Percentiles rank a stretch among this genome's conserved stretches.
Evolutionary conservation across 2,113 vertebrate species (phyloP).

Genomic region (Zeus faber): DNA sequence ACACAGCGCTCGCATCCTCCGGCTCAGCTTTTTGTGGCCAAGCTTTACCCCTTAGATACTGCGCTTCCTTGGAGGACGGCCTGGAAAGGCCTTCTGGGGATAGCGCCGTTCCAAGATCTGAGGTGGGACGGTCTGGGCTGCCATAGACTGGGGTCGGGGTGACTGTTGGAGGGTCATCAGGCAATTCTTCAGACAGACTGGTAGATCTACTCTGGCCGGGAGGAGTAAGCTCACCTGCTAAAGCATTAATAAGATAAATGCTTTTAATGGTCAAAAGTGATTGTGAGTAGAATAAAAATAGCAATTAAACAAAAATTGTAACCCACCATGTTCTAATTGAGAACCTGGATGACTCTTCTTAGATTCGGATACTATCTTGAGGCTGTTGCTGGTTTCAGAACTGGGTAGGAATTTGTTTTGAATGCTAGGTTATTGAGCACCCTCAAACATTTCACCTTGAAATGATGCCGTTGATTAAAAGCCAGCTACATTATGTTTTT

Average conservation of each 20-base stretch:
- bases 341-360: conserved; percentile 69
- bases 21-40: conserved; percentile 31
- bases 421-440: background rate
- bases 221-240: conserved; percentile 41
- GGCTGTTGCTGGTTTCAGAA: conserved; percentile 75
- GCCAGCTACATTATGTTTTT: background rate
- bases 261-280: background rate
- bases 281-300: no score
- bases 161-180: conserved; percentile 63
- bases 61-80: conserved; percentile 36
- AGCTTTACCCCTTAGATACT: conserved; percentile 28
- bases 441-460: background rate
- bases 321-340: conserved; percentile 76
- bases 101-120: conserved; percentile 52
- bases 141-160: conserved; percentile 53
- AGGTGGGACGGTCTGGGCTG: conserved; percentile 60
- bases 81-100: conserved; percentile 46
- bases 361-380: conserved; percentile 74
- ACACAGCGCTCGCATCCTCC: conserved; percentile 38
- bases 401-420: conserved; percentile 53
- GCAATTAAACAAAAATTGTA: conserved; percentile 22
- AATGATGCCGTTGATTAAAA: background rate
- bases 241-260: conserved; percentile 6
- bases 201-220: conserved; percentile 50
- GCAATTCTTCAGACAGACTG: conserved; percentile 58